These are phyloP conservation scores for human DNA, from an alignment of 2,113 vertebrate genomes.

Conservation along the genomic window DNA sequence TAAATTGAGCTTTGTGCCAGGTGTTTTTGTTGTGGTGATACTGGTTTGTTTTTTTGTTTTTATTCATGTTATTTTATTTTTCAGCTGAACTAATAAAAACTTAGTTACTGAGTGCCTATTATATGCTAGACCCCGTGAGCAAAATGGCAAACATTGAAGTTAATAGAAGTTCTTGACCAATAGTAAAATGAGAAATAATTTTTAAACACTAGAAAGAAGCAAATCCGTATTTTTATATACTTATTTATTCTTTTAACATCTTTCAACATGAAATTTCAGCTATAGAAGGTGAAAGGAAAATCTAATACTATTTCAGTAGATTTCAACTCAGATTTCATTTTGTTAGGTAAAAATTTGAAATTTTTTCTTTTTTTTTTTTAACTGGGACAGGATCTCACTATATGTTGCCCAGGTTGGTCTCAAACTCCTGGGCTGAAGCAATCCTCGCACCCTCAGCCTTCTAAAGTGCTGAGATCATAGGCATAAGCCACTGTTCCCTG, in stretches of 20 bases:
- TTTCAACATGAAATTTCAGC: constrained; percentile 10
- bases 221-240: not conserved
- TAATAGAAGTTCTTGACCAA: not conserved
- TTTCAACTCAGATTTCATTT: not conserved
- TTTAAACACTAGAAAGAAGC: not conserved
- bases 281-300: not conserved
- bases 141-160: not conserved
- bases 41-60: not conserved
- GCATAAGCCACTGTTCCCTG: too few relatives aligned
- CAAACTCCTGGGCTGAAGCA: too few relatives aligned
- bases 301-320: not conserved
- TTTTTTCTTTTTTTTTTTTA: not conserved
- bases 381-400: too few relatives aligned
- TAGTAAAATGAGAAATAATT: not conserved
- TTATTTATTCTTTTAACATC: not conserved
- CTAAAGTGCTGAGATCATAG: too few relatives aligned
- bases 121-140: not conserved
- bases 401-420: too few relatives aligned
- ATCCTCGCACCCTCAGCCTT: too few relatives aligned
- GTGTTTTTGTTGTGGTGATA: not conserved
- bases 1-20: not conserved
- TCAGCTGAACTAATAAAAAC: not conserved
- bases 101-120: not conserved
- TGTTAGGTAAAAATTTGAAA: constrained; percentile 26
- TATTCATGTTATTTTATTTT: not conserved